Evolutionary conservation across 2,888 invertebrate species (phyloP).

Genomic region (Caenorhabditis angaria): DNA sequence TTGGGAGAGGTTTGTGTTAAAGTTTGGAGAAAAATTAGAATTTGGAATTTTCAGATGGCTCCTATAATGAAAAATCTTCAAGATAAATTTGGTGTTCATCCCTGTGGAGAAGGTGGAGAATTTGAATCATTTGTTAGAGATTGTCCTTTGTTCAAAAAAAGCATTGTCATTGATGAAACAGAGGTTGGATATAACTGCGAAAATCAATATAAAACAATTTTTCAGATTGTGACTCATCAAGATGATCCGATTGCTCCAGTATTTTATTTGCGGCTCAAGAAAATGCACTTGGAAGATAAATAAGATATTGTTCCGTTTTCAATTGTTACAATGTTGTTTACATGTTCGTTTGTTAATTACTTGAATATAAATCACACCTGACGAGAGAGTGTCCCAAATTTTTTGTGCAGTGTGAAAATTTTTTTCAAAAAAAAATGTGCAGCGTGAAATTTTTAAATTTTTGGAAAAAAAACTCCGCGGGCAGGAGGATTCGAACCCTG

Average conservation of each 20-base stretch:
- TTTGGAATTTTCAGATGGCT: slow-evolving; percentile 79
- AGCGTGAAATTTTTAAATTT: too few species aligned
- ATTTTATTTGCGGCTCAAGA: slow-evolving; percentile 88
- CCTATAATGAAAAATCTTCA: slow-evolving; percentile 88
- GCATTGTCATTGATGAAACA: slow-evolving; percentile 46
- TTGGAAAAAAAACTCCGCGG: too few species aligned
- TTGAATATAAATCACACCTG: too few species aligned
- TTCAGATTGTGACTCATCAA: slow-evolving; percentile 84
- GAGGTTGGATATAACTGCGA: slow-evolving; percentile 22
- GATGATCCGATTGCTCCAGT: slow-evolving; percentile 93
- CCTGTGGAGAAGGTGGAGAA: slow-evolving; percentile 98
- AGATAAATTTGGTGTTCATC: slow-evolving; percentile 90
- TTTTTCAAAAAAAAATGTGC: too few species aligned
- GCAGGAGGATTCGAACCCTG: too few species aligned
- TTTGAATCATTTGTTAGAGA: slow-evolving; percentile 97
- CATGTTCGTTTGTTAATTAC: too few species aligned
- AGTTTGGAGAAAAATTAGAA: slow-evolving; percentile 5
- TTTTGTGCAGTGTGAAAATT: too few species aligned
- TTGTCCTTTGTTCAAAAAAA: slow-evolving; percentile 87
- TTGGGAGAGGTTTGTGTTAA: slow-evolving; percentile 66
- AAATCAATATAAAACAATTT: not conserved
- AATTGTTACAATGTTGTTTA: too few species aligned
- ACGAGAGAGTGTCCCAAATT: too few species aligned
- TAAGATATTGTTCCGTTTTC: too few species aligned
- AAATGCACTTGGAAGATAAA: slow-evolving; percentile 83